Evolutionary conservation across 2,888 invertebrate genomes (phyloP), one percentile per base, ranked within the genome.

Genomic region (Hirtodrosophila confusa): DNA sequence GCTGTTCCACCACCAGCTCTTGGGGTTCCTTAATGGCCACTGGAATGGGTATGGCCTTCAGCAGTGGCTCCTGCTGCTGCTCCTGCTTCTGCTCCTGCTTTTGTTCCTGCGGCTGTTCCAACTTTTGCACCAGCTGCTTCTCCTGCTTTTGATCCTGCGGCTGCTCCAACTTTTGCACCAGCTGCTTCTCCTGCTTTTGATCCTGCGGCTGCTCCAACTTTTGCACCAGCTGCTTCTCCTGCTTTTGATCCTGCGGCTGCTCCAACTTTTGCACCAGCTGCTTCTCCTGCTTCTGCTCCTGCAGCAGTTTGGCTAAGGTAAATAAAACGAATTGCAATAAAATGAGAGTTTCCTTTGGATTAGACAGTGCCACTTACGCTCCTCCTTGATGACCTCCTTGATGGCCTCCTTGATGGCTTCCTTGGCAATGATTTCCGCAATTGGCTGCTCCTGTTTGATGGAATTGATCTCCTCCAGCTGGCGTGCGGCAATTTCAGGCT

Each of bases 391-490:
- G 27, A n/a, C 11, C 11, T 71, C 65, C 44, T 72, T 78, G 3
- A 69, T 12, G 35, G 61, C 40, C 27, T 82, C 75, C 62, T 78
- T 68, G 48, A 35, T 51, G 24, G 29, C 10, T 3, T 61, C 62
- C 54, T 57, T 54, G 24, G 54, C 56, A n/a, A 60, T 27, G 4
- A 27, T 54, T 12, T 79, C 71, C 2, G 55, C 44, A 3, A 35
- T 40, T 35, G 73, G 68, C 31, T 60, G 60, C 49, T 83, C 84
- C 58, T 72, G 78, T 39, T 88, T 86, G 24, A 80, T 68, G 51
- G 75, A 75, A 57, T 78, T 83, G 31, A 62, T 80, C 53, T 89
- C 89, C 37, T 89, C 90, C 45, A 89, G 58, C 39, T 80, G 80
- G 10, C 88, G 86, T 9, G 75, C 84, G 10, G 79, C 79, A 43